Evolutionary conservation across 2,888 invertebrate genomes (phyloP), one percentile per base, ranked within the genome.

Genomic region (Schrankia costaestrigalis): DNA sequence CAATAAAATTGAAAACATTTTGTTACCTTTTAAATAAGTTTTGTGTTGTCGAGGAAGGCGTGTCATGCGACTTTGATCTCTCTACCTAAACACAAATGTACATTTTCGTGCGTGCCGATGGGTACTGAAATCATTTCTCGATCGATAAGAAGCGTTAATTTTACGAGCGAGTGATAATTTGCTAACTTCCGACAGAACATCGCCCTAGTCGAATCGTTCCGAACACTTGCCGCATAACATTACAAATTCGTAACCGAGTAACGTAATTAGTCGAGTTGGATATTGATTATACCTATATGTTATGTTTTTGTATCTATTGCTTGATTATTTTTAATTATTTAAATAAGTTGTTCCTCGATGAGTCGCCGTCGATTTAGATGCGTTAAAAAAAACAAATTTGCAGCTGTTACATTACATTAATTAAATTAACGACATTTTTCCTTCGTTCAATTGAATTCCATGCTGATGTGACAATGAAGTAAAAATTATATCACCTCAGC

Each of bases 1-100:
- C 81, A 82, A 85, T 87, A 86, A 87, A 87, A 84, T 85, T 85
- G 82, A 85, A 85, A 85, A 86, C 86, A 87, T 85, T 86, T 84
- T 86, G 86, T 85, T 83, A 80, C 81, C 78, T 83, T 87, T 85
- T 84, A 86, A 86, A 85, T 82, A 86, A 85, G 82, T 78, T 79
- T 73, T 69, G 71, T 73, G 64, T 54, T 68, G 67, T 67, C 62
- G 56, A 58, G 46, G 46, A 47, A 17, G 10, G 30, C 32, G 34
- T 42, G 62, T 46, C 68, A 58, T 50, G 53, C 75, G 62, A 83
- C 54, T 80, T 78, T 81, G 64, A 66, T 71, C 80, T 67, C 59
- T 84, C 57, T 64, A 56, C 42, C 38, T 49, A 47, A 46, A 62
- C 41, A 37, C 38, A 69, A 78, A 65, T 71, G 76, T 62, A 62